These are phyloP conservation scores for Parus major DNA, from an alignment of 2,113 vertebrate species.

Conservation along the genomic window DNA sequence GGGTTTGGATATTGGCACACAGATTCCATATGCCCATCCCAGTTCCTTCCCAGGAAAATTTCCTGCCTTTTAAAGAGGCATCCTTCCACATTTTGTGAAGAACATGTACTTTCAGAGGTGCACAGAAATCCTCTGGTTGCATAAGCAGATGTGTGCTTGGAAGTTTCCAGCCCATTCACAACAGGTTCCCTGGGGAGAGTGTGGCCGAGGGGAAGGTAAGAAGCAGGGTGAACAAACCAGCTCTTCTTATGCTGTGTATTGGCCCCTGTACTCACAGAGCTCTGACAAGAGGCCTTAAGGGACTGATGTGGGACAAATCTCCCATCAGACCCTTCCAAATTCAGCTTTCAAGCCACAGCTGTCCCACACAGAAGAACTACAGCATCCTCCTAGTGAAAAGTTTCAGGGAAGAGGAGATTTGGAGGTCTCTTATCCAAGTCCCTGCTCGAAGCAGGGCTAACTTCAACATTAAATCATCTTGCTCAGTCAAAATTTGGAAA, in stretches of 20 bases:
- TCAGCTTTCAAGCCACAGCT: neutral
- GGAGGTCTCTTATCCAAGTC: neutral
- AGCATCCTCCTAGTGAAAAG: neutral
- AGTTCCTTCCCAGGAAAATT: neutral
- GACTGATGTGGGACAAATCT: neutral
- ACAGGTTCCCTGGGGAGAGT: neutral
- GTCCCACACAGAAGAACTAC: neutral
- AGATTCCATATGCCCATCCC: neutral
- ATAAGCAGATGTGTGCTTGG: neutral
- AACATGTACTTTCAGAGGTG: neutral
- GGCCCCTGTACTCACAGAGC: neutral
- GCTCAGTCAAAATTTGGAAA: conserved; percentile 8
- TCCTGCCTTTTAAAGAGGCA: neutral
- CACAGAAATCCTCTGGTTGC: neutral
- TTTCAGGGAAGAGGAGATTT: neutral
- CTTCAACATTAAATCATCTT: neutral
- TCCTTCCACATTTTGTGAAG: neutral
- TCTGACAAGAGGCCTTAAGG: neutral
- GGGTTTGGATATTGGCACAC: neutral
- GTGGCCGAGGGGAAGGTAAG: neutral
- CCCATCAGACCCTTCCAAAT: neutral
- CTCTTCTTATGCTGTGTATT: neutral
- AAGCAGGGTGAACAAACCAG: neutral
- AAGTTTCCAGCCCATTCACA: neutral
- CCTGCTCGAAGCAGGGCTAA: neutral